phyloP scores from a whole-genome alignment of 1,140 invertebrate genomes.

The Choristoneura fumiferana region DNA sequence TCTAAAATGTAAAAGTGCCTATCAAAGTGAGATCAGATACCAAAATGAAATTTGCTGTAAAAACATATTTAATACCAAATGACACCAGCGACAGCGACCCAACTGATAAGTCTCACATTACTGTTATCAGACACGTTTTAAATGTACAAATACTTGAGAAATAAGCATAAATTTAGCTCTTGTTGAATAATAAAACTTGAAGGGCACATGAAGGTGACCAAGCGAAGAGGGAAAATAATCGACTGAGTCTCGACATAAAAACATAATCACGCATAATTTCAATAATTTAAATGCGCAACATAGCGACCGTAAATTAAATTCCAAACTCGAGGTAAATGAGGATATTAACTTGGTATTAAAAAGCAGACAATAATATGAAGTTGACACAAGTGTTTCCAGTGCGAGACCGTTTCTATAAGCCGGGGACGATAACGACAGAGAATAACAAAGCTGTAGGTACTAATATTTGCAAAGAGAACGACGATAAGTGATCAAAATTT shows the following conservation, averaged over 20 bases:
- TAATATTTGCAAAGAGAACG: slow-evolving; percentile 25
- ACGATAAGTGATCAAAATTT: slow-evolving; percentile 22
- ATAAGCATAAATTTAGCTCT: slow-evolving; percentile 23
- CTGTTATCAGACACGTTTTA: slow-evolving; percentile 21
- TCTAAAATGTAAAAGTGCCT: too few relatives aligned
- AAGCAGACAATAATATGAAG: background rate
- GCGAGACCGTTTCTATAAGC: background rate
- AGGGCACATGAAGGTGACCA: slow-evolving; percentile 43
- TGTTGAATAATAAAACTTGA: slow-evolving; percentile 22
- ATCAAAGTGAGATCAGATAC: too few relatives aligned
- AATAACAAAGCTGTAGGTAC: slow-evolving; percentile 8
- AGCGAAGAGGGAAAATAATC: slow-evolving; percentile 20
- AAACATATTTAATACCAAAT: background rate
- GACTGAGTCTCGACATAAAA: background rate
- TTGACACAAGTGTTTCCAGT: background rate
- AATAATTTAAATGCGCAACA: too few relatives aligned
- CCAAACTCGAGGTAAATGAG: background rate
- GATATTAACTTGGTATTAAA: background rate
- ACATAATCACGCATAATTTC: too few relatives aligned
- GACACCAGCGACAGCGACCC: background rate
- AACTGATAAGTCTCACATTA: slow-evolving; percentile 1
- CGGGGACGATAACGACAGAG: background rate
- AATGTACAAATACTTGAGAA: slow-evolving; percentile 20
- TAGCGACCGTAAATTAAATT: background rate
- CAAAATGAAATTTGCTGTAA: too few relatives aligned